Base-by-base conservation (phyloP, 1,140 invertebrate genomes). In the Drosophila lacteicornis region DNA sequence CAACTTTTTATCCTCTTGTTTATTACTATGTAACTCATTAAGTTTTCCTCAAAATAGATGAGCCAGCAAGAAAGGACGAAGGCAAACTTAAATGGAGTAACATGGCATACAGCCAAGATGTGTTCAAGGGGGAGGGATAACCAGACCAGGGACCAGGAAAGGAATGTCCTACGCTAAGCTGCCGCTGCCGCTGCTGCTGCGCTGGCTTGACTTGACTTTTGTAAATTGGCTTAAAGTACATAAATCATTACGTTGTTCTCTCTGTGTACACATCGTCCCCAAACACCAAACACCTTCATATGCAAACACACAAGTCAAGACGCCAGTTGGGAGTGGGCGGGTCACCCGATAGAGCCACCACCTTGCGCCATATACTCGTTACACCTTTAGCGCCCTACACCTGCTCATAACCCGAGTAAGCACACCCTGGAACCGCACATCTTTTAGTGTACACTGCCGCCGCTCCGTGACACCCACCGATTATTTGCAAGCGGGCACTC, bases 401-500 rank as follows among this genome's bases (percentile, higher is more conserved):
- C 75, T 67, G 53, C 63, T 74, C 60, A 56, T 56, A 56, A 40
- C 53, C 53, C 13, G 36, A n/a, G 30, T 38, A 49, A 36, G 63
- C 70, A 57, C 45, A 43, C 56, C 42, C 53, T 11, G 17, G 38
- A 55, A 53, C 38, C 27, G 47, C 62, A 70, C 67, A 70, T 70
- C 67, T 68, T 55, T 56, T 27, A 63, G 51, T 27, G 51, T 63
- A 68, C 38, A 42, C 57, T 53, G 58, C 58, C 53, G 58, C 58
- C 53, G 58, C 61, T 67, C 45, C 75, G 58, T 53, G 69, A 63
- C 60, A 80, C 80, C 62, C 69, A 84, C 92, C 92, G 81, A 93
- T 91, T 78, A 93, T 93, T 92, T 93, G 92, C 82, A 93, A 81
- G 75, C 88, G 84, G 74, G 87, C 87, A 82, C 91, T 92, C 70